Evolutionary conservation across 2,797 vertebrate species (phyloP), one percentile per base, ranked within the genome.

Genomic region (Chelonia mydas): DNA sequence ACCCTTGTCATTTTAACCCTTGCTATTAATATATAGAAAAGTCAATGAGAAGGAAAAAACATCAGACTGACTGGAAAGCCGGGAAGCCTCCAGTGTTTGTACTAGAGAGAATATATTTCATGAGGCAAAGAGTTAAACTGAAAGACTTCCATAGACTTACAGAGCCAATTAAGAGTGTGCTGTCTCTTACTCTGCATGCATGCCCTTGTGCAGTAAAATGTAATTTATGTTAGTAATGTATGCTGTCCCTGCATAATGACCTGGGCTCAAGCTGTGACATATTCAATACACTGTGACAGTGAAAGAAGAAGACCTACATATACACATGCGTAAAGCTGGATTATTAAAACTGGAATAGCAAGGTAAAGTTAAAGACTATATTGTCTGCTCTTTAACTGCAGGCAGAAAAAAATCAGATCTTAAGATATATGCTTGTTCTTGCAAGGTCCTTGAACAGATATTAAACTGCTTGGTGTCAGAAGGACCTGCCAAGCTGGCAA

Each of bases 381-480:
- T 37, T 80, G 55, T 84, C 72, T 88, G 25, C 53, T 93, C 0
- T 0, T 90, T 78, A 53, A 91, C 77, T 88, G 86, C 61, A 85
- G 87, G 81, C 23, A 81, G 54, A 65, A 76, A 61, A 89, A 96
- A 95, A 54, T 87, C 51, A 55, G 6, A 47, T 88, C 11, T 41
- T 49, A 49, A 45, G 74, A 47, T 23, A 47, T 57, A 68, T 13
- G 21, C 88, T 95, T 92, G 72, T 83, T 95, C 74, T 94, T 92
- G 17, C 53, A 84, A 54, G 82, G 41, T 87, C 90, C 84, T 97
- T 88, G 92, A 55, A 88, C 41, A 89, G n/a, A 90, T 80, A 54
- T 95, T 94, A 89, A 88, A 81, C 74, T 81, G 59, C 82, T 95
- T 96, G 55, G 80, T 83, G 97, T 96, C 95, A 96, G 95, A 96